A percentile compares a stretch with the other conserved stretches of the same genome.
Conservation (phyloP, 2,113 vertebrate species). For the Vireo altiloquus region DNA sequence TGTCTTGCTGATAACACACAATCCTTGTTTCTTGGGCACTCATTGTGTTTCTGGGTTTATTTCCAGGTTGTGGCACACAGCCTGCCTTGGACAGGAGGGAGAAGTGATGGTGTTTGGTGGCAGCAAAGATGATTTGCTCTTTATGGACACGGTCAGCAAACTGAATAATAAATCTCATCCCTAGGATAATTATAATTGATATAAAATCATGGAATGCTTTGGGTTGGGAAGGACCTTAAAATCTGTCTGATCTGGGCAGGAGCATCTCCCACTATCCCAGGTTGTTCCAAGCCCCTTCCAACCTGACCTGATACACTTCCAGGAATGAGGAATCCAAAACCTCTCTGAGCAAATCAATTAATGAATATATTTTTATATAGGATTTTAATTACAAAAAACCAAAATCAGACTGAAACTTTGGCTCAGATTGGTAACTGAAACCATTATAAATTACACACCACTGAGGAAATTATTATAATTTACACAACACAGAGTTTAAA, state of each 20-base stretch:
- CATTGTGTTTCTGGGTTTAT: background rate
- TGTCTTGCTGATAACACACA: background rate
- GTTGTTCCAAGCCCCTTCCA: background rate
- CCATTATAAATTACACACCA: background rate
- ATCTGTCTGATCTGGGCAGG: background rate
- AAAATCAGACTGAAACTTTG: background rate
- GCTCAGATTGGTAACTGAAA: background rate
- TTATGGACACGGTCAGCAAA: slow-evolving; percentile 88
- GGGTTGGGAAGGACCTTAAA: background rate
- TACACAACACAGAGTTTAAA: background rate
- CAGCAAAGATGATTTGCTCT: slow-evolving; percentile 91
- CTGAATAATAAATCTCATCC: background rate
- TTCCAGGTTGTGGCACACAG: slow-evolving; percentile 89
- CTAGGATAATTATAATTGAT: background rate
- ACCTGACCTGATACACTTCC: background rate
- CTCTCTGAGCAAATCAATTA: background rate
- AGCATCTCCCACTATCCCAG: background rate
- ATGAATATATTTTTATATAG: background rate
- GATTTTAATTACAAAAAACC: background rate
- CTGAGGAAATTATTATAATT: background rate
- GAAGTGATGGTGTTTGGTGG: slow-evolving; percentile 95
- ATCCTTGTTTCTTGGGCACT: background rate
- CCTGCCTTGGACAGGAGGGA: slow-evolving; percentile 85
- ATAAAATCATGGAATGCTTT: background rate
- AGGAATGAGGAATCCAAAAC: background rate